Evolutionary conservation across 2,888 invertebrate species (phyloP).

Genomic region (Ecdyonurus torrentis): DNA sequence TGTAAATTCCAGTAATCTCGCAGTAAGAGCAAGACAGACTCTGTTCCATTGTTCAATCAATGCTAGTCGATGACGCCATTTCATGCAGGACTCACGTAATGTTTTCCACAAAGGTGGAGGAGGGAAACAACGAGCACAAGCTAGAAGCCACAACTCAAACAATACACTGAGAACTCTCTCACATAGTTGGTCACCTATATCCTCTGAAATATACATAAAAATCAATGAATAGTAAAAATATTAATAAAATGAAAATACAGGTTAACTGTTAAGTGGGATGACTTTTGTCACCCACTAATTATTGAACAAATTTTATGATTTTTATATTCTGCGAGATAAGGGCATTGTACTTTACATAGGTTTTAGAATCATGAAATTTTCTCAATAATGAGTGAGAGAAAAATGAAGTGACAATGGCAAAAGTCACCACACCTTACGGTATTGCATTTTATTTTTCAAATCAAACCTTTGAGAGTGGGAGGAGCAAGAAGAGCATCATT

Average conservation of each 20-base stretch:
- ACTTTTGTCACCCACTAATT: too few relatives aligned
- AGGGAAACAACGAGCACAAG: conserved; percentile 72
- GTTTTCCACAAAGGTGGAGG: conserved; percentile 94
- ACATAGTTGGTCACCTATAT: conserved; percentile 88
- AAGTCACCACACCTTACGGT: too few relatives aligned
- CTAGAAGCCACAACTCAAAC: conserved; percentile 72
- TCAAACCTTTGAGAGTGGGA: conserved; percentile 60
- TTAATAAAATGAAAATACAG: background rate
- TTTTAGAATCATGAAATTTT: too few relatives aligned
- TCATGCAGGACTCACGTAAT: conserved; percentile 74
- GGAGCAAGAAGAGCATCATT: conserved; percentile 84
- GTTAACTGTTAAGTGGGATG: background rate
- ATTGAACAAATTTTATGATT: too few relatives aligned
- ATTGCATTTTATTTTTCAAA: too few relatives aligned
- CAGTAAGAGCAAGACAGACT: conserved; percentile 76
- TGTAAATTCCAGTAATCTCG: conserved; percentile 67
- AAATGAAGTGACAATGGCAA: too few relatives aligned
- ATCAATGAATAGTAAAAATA: background rate
- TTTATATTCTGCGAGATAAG: too few relatives aligned
- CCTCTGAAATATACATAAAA: conserved; percentile 44
- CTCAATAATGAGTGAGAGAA: too few relatives aligned
- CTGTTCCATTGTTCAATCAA: conserved; percentile 91
- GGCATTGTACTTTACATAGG: too few relatives aligned
- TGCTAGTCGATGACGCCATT: conserved; percentile 88
- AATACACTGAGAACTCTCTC: conserved; percentile 86